Percentiles rank a stretch among this genome's conserved stretches.
These are phyloP conservation scores for Stratiomys singularior DNA, from an alignment of 2,888 invertebrate genomes.

Conservation along the genomic window DNA sequence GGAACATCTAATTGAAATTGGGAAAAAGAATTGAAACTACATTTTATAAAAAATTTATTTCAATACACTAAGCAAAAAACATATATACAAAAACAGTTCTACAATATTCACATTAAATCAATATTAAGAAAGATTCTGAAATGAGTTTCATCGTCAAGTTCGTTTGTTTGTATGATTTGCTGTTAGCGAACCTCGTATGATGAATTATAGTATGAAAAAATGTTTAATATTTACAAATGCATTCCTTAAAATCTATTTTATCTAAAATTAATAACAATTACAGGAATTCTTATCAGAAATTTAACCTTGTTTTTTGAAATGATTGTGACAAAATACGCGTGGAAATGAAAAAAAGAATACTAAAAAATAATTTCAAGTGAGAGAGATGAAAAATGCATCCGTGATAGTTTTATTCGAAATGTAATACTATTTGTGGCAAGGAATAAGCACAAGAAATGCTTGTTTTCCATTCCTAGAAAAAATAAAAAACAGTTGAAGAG, in stretches of 20 bases:
- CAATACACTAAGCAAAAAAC: background rate
- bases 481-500: background rate
- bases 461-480: background rate
- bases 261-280: constrained; percentile 10
- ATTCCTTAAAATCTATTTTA: constrained; percentile 6
- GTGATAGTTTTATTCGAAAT: background rate
- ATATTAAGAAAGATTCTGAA: background rate
- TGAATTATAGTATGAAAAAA: background rate
- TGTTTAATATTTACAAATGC: constrained; percentile 32
- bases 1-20: no score
- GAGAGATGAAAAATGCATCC: background rate
- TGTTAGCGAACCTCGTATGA: background rate
- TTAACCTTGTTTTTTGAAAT: background rate
- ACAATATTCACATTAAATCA: background rate
- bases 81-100: background rate
- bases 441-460: background rate
- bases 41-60: constrained; percentile 1
- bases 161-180: background rate
- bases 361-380: background rate
- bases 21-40: background rate
- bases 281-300: background rate
- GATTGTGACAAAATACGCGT: background rate
- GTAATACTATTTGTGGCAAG: constrained; percentile 36
- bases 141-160: background rate
- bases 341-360: background rate